Percentiles rank a stretch among this genome's conserved stretches.
Conservation (phyloP, 2,113 vertebrate genomes). For the Nerophis ophidion region DNA sequence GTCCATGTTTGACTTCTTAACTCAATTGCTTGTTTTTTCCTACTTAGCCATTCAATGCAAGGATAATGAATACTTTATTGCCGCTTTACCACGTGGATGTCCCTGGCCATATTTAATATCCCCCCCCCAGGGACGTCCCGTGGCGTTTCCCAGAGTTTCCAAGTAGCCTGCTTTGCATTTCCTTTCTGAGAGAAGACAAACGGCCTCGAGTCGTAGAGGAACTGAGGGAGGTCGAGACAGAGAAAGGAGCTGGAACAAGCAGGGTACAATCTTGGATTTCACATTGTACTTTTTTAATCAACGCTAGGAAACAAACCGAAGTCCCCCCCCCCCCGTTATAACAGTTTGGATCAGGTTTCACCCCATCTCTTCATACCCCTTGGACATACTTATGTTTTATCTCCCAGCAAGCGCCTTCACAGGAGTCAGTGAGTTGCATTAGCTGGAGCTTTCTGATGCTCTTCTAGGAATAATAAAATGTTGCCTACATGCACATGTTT, state of each 20-base stretch:
- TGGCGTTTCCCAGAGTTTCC: slow-evolving; percentile 72
- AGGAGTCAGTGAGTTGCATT: slow-evolving; percentile 13
- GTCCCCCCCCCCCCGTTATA: slow-evolving; percentile 38
- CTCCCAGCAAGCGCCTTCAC: slow-evolving; percentile 11
- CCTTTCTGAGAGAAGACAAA: slow-evolving; percentile 67
- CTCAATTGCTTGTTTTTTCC: slow-evolving; percentile 54
- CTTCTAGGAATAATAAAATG: slow-evolving; percentile 8
- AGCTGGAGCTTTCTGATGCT: slow-evolving; percentile 15
- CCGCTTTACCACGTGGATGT: slow-evolving; percentile 62
- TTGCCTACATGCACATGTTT: slow-evolving; percentile 3
- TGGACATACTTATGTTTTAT: slow-evolving; percentile 36
- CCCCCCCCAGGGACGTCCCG: slow-evolving; percentile 57
- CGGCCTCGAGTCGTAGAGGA: slow-evolving; percentile 55
- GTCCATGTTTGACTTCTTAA: slow-evolving; percentile 64
- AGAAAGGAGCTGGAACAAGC: slow-evolving; percentile 24
- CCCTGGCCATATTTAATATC: slow-evolving; percentile 55
- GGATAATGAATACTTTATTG: slow-evolving; percentile 75
- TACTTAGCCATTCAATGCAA: slow-evolving; percentile 55
- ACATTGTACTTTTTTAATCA: slow-evolving; percentile 24
- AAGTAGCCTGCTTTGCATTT: slow-evolving; percentile 68
- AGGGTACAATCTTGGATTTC: slow-evolving; percentile 36
- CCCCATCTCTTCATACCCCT: slow-evolving; percentile 5
- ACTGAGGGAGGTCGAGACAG: slow-evolving; percentile 40
- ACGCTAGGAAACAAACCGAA: slow-evolving; percentile 21
- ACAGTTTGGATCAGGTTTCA: slow-evolving; percentile 48